Percentiles rank a stretch among this genome's conserved stretches.
Conservation (phyloP, 2,797 vertebrate genomes). For the Hirundo rustica region DNA sequence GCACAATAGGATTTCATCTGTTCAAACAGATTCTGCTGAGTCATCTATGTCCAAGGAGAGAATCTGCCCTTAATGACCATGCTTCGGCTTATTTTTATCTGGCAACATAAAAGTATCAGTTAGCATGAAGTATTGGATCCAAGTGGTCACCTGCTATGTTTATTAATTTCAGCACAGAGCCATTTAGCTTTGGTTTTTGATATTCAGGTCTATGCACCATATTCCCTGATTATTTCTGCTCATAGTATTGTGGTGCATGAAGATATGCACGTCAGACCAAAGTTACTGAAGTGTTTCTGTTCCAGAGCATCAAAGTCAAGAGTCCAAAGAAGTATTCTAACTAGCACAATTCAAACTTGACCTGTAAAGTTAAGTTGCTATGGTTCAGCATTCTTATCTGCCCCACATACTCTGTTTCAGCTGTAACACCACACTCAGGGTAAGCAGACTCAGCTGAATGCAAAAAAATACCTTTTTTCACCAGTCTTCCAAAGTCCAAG, state of each 20-base stretch:
- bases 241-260: background rate
- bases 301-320: background rate
- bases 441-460: background rate
- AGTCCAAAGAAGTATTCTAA: background rate
- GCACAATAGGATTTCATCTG: background rate
- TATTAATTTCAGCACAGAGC: background rate
- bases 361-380: background rate
- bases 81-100: constrained; percentile 15
- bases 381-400: background rate
- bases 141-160: background rate
- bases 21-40: background rate
- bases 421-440: background rate
- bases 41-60: background rate
- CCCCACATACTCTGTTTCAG: background rate
- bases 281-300: background rate
- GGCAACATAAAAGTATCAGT: background rate
- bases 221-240: background rate
- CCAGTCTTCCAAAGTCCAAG: background rate
- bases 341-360: background rate
- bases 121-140: background rate
- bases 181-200: background rate
- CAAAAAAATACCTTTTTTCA: background rate
- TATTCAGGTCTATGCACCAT: background rate
- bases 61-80: background rate
- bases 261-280: background rate